phyloP scores from a whole-genome alignment of 2,113 vertebrate species.

The Sinocyclocheilus anshuiensis region DNA sequence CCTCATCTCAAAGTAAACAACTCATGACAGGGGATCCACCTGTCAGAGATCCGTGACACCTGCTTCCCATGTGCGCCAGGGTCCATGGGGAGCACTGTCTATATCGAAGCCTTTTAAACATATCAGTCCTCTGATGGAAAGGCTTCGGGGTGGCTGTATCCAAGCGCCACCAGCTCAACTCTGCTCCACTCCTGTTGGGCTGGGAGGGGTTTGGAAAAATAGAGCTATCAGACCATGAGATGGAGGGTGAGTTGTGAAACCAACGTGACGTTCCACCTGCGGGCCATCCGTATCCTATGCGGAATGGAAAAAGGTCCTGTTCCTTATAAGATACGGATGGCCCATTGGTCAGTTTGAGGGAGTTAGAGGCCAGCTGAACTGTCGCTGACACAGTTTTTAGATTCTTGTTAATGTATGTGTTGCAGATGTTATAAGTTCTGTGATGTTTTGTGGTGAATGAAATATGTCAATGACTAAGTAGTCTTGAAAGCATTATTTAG shows the following conservation, averaged over 20 bases:
- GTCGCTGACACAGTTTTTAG: neutral
- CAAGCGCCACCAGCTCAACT: constrained; percentile 54
- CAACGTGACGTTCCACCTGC: neutral
- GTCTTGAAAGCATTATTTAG: neutral
- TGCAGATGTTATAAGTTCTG: too few relatives aligned
- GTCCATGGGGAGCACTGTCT: constrained; percentile 58
- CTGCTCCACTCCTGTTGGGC: neutral
- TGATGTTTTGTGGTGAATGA: too few relatives aligned
- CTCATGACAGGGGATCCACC: constrained; percentile 72
- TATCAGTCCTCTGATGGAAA: constrained; percentile 69
- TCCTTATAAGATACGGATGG: neutral
- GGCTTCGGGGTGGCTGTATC: constrained; percentile 53
- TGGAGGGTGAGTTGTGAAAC: constrained; percentile 31
- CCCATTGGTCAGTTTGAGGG: neutral
- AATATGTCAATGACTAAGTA: neutral
- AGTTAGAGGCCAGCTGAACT: neutral
- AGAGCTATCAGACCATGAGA: constrained; percentile 41
- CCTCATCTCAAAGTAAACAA: constrained; percentile 33
- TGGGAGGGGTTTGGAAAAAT: constrained; percentile 6
- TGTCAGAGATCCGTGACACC: constrained; percentile 73
- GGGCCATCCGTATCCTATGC: neutral
- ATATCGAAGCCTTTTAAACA: constrained; percentile 78
- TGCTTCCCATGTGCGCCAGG: constrained; percentile 61
- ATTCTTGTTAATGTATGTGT: too few relatives aligned
- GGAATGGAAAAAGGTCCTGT: neutral